A percentile compares a stretch with the other conserved stretches of the same genome.
These are phyloP conservation scores for Lepus timidus DNA, from an alignment of 2,113 vertebrate genomes.

Conservation along the genomic window DNA sequence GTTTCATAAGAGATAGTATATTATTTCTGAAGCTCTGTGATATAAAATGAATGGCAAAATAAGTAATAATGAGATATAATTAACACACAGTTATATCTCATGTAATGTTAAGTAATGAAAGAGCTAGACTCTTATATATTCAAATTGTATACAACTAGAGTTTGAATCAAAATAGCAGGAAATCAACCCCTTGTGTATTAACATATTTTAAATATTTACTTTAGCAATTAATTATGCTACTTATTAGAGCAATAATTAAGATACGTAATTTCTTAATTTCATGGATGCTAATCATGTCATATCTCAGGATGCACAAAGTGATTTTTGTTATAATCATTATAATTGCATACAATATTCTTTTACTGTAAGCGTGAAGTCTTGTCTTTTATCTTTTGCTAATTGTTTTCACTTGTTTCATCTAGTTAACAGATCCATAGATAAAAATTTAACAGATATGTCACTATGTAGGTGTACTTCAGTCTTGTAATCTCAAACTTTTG, in stretches of 20 bases:
- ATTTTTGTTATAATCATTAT: background rate
- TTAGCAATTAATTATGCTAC: background rate
- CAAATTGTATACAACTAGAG: background rate
- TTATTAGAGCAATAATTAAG: slow-evolving; percentile 14
- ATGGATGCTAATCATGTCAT: background rate
- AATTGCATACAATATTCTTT: background rate
- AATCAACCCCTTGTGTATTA: background rate
- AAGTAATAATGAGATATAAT: background rate
- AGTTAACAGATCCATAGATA: background rate
- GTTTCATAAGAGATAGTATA: background rate
- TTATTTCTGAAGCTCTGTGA: background rate
- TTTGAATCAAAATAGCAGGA: slow-evolving; percentile 31
- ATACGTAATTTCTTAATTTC: background rate
- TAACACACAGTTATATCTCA: background rate
- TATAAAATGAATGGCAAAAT: background rate
- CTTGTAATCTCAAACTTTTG: slow-evolving; percentile 12
- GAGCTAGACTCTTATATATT: background rate
- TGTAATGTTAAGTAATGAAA: background rate
- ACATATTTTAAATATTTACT: slow-evolving; percentile 51
- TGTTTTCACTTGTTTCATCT: slow-evolving; percentile 23
- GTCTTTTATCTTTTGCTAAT: slow-evolving; percentile 13
- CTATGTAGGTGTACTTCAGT: background rate
- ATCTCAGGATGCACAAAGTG: background rate
- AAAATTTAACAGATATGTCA: background rate
- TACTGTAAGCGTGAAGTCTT: background rate